Evolutionary conservation across 2,888 invertebrate species (phyloP).

Genomic region (Lymantria dispar): DNA sequence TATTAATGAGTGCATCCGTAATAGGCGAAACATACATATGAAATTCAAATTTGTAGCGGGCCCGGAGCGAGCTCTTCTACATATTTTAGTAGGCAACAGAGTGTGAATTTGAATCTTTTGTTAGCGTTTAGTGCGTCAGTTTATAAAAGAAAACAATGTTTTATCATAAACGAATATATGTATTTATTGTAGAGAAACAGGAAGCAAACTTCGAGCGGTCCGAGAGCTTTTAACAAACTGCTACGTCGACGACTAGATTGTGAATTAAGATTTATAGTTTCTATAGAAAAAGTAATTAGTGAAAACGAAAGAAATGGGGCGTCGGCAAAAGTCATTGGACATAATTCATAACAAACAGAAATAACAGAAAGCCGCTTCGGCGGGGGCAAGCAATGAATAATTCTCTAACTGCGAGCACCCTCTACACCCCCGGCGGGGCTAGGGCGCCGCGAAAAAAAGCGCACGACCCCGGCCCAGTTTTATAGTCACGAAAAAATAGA

Average conservation of each 20-base stretch:
- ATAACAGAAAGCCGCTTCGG: slow-evolving; percentile 80
- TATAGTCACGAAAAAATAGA: slow-evolving; percentile 80
- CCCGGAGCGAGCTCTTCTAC: slow-evolving; percentile 76
- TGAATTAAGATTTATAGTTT: slow-evolving; percentile 65
- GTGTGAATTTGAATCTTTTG: slow-evolving; percentile 82
- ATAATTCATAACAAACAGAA: slow-evolving; percentile 82
- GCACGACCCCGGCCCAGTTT: slow-evolving; percentile 75
- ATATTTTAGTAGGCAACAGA: slow-evolving; percentile 81
- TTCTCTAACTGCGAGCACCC: slow-evolving; percentile 80
- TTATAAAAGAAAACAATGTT: slow-evolving; percentile 61
- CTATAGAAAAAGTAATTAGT: slow-evolving; percentile 77
- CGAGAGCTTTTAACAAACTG: slow-evolving; percentile 22
- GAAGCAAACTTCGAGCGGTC: slow-evolving; percentile 15
- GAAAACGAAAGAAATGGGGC: slow-evolving; percentile 74
- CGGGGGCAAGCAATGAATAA: slow-evolving; percentile 82
- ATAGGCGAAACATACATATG: slow-evolving; percentile 82
- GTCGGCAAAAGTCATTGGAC: slow-evolving; percentile 78
- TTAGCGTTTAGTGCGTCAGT: slow-evolving; percentile 73
- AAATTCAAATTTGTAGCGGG: slow-evolving; percentile 81
- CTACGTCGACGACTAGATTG: slow-evolving; percentile 35
- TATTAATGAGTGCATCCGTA: slow-evolving; percentile 82
- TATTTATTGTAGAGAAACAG: slow-evolving; percentile 9
- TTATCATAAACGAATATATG: slow-evolving; percentile 48
- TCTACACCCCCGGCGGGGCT: slow-evolving; percentile 50
- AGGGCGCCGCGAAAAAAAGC: slow-evolving; percentile 74